Percentiles rank a stretch among this genome's conserved stretches.
These are phyloP conservation scores for Hipparchia sbordonii DNA, from an alignment of 2,888 invertebrate species.

Conservation along the genomic window DNA sequence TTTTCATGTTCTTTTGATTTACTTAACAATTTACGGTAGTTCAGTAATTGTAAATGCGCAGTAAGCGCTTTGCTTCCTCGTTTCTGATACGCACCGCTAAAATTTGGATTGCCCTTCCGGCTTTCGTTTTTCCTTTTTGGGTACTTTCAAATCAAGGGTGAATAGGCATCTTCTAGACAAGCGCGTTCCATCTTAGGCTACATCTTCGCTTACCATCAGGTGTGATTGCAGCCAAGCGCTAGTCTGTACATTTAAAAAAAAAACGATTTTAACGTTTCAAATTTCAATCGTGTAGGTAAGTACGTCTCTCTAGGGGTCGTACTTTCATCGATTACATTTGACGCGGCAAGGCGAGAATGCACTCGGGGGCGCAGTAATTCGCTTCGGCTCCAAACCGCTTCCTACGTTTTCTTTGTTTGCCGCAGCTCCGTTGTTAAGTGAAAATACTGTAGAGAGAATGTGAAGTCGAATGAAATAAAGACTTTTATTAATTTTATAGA, in stretches of 20 bases:
- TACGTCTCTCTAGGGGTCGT: slow-evolving; percentile 18
- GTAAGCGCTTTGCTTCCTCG: too few species aligned
- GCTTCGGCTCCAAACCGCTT: slow-evolving; percentile 6
- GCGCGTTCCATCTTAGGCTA: too few species aligned
- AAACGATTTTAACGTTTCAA: slow-evolving; percentile 18
- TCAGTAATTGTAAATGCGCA: background rate
- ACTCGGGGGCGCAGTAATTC: slow-evolving; percentile 18
- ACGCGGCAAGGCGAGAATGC: slow-evolving; percentile 25
- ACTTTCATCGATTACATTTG: slow-evolving; percentile 31
- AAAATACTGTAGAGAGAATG: slow-evolving; percentile 11
- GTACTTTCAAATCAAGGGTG: too few species aligned
- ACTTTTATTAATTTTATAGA: too few species aligned
- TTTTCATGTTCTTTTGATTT: background rate
- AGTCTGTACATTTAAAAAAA: too few species aligned
- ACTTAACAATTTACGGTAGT: background rate
- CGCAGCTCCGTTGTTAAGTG: slow-evolving; percentile 19
- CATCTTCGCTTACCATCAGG: too few species aligned
- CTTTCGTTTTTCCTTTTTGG: too few species aligned
- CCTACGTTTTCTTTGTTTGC: slow-evolving; percentile 24
- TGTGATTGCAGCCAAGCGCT: too few species aligned
- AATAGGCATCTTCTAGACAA: too few species aligned
- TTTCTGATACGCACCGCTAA: too few species aligned
- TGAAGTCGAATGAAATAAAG: background rate
- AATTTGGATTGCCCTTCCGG: too few species aligned
- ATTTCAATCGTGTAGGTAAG: slow-evolving; percentile 28